These are phyloP conservation scores for Orchestia grillus DNA, from an alignment of 1,140 invertebrate genomes.

Conservation along the genomic window DNA sequence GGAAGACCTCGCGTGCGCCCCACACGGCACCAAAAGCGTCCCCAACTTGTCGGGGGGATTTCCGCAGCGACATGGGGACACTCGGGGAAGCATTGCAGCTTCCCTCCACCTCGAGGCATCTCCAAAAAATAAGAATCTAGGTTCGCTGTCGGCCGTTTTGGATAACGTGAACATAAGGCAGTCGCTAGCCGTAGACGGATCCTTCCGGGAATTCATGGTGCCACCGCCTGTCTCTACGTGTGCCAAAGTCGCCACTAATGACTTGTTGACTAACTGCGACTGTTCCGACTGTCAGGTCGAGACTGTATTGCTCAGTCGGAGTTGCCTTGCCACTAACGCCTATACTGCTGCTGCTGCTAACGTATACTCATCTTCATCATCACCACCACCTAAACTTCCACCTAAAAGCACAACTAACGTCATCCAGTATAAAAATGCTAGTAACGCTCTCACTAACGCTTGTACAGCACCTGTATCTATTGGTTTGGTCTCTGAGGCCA, in stretches of 20 bases:
- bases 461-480: background rate
- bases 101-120: conserved; percentile 34
- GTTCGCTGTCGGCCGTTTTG: background rate
- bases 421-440: background rate
- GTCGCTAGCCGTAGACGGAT: no score
- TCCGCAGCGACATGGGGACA: background rate
- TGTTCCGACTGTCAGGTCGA: conserved; percentile 4
- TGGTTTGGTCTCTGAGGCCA: conserved; percentile 5
- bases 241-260: background rate
- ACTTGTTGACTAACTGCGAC: conserved; percentile 23
- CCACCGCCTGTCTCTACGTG: background rate
- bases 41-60: background rate
- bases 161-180: background rate
- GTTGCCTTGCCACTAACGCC: conserved; percentile 60
- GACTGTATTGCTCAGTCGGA: background rate
- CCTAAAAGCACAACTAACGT: conserved; percentile 12
- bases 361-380: conserved; percentile 51
- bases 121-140: background rate
- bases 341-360: conserved; percentile 31
- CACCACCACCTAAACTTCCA: conserved; percentile 56
- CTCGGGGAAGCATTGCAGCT: background rate
- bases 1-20: background rate
- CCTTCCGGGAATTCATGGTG: no score
- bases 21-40: conserved; percentile 33
- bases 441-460: conserved; percentile 39